Percentiles rank a stretch among this genome's conserved stretches.
phyloP scores from a whole-genome alignment of 2,797 vertebrate species.

The Protosalanx chinensis region DNA sequence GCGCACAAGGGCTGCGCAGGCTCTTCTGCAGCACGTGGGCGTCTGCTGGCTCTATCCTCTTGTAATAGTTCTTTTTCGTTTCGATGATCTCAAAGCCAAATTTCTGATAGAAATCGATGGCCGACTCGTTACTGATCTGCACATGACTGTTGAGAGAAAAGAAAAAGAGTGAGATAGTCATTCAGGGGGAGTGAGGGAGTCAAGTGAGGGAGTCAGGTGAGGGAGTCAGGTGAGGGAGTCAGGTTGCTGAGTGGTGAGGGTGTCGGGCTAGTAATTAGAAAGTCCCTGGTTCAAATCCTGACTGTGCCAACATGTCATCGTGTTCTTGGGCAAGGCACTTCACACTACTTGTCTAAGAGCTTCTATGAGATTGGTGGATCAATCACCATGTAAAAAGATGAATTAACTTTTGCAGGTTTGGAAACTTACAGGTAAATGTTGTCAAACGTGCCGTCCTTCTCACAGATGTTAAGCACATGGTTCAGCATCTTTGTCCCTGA shows the following conservation, averaged over 20 bases:
- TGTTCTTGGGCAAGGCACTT: too few relatives aligned
- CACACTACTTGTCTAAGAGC: background rate
- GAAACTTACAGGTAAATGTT: slow-evolving; percentile 99
- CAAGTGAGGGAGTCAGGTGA: background rate
- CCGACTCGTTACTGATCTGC: slow-evolving; percentile 99
- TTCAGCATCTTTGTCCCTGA: slow-evolving; percentile 99
- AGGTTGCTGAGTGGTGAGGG: too few relatives aligned
- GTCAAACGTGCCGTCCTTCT: slow-evolving; percentile 99
- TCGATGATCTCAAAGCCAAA: slow-evolving; percentile 99
- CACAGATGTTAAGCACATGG: slow-evolving; percentile 99
- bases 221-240: too few relatives aligned
- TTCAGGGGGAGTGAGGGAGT: background rate
- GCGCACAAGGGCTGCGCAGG: slow-evolving; percentile 87
- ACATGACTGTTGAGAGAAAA: slow-evolving; percentile 81
- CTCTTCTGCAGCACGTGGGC: slow-evolving; percentile 99
- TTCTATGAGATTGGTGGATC: background rate
- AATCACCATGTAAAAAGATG: background rate
- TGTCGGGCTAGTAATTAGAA: too few relatives aligned
- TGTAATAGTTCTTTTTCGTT: slow-evolving; percentile 99
- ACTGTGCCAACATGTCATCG: too few relatives aligned
- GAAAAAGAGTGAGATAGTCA: slow-evolving; percentile 12
- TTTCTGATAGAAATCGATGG: slow-evolving; percentile 99
- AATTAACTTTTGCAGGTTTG: background rate
- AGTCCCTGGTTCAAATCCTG: too few relatives aligned
- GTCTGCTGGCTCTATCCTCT: slow-evolving; percentile 99